Evolutionary conservation across 2,113 vertebrate genomes (phyloP).

Genomic region (Otolemur garnettii): DNA sequence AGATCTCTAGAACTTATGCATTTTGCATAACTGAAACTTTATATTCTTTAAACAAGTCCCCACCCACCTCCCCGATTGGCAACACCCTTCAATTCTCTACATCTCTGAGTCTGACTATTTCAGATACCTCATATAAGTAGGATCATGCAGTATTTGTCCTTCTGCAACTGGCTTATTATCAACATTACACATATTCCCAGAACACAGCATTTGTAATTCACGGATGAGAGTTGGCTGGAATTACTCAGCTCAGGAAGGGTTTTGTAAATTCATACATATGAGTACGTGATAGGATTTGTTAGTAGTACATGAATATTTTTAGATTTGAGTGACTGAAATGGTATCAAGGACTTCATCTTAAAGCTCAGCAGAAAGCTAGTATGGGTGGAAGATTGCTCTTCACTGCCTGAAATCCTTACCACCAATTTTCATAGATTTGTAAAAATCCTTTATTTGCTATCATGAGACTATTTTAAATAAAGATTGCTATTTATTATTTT

Average conservation of each 20-base stretch:
- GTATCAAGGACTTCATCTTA: neutral
- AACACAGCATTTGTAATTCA: slow-evolving; percentile 1
- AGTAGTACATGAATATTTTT: neutral
- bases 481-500: neutral
- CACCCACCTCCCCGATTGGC: neutral
- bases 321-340: neutral
- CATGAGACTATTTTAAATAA: neutral
- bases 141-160: neutral
- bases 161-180: neutral
- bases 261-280: neutral
- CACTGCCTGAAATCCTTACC: neutral
- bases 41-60: neutral
- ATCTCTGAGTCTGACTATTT: neutral
- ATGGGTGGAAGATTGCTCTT: neutral
- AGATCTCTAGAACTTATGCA: neutral
- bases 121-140: neutral
- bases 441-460: neutral
- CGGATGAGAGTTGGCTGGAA: neutral
- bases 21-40: neutral
- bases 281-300: neutral
- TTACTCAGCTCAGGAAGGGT: neutral
- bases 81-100: neutral
- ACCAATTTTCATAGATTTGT: slow-evolving; percentile 16
- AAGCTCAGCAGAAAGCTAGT: neutral
- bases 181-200: neutral